These are phyloP conservation scores for Phocoena sinus DNA, from an alignment of 2,113 vertebrate species.

Conservation along the genomic window DNA sequence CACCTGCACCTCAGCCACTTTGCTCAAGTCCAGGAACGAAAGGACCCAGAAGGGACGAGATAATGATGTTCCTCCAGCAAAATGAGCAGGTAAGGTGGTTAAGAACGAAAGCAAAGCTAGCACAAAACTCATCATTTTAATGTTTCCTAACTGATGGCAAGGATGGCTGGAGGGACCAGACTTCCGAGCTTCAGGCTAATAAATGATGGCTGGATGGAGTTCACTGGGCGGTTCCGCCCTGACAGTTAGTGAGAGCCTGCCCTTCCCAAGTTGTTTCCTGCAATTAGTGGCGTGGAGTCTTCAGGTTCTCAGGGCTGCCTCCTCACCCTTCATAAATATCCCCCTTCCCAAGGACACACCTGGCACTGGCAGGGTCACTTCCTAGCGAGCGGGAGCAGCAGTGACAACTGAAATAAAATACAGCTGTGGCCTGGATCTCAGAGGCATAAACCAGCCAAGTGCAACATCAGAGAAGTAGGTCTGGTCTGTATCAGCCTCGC, in stretches of 20 bases:
- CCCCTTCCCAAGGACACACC: conserved; percentile 60
- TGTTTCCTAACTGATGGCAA: background rate
- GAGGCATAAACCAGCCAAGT: background rate
- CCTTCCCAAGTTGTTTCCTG: background rate
- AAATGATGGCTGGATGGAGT: rapidly evolving
- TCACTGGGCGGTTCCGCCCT: background rate
- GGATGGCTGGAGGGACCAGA: background rate
- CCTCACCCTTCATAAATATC: background rate
- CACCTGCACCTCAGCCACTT: background rate
- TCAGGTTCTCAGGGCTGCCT: background rate
- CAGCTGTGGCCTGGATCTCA: background rate
- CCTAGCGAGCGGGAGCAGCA: background rate
- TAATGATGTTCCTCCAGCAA: background rate
- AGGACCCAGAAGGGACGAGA: background rate
- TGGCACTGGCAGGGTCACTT: background rate
- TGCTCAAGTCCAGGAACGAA: background rate
- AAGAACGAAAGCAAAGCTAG: background rate
- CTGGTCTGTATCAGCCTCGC: rapidly evolving
- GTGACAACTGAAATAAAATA: conserved; percentile 21
- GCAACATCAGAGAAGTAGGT: background rate
- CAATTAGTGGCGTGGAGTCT: background rate
- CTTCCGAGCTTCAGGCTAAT: rapidly evolving
- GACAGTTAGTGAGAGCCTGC: background rate
- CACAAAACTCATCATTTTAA: background rate
- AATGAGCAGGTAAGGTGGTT: background rate